Conservation (phyloP, 2,888 invertebrate genomes). For the Yponomeuta plumbellus region DNA sequence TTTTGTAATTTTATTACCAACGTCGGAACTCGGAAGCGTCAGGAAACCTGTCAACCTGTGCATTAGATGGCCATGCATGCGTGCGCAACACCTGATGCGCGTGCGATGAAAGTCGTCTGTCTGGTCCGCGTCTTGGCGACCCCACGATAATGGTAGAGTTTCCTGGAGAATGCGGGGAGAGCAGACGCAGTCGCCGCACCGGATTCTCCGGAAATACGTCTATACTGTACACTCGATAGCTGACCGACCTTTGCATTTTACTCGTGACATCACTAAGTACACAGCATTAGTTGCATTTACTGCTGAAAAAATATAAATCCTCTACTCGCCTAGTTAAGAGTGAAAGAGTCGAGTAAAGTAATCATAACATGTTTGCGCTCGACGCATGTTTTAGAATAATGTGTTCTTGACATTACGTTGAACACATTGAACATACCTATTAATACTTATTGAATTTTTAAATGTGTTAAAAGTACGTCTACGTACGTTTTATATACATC, state of each 20-base stretch:
- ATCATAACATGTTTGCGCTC: too few relatives aligned
- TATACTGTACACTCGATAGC: not conserved
- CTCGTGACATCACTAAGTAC: too few relatives aligned
- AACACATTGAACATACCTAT: too few relatives aligned
- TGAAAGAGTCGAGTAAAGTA: too few relatives aligned
- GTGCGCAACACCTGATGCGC: conserved; percentile 7
- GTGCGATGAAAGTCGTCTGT: conserved; percentile 33
- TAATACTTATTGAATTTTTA: too few relatives aligned
- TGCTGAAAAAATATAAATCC: too few relatives aligned
- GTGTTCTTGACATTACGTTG: too few relatives aligned
- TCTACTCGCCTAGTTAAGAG: too few relatives aligned
- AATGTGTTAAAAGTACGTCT: too few relatives aligned
- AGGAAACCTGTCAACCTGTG: conserved; percentile 2
- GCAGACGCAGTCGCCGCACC: conserved; percentile 14
- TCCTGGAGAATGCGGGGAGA: conserved; percentile 19
- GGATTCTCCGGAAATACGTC: not conserved
- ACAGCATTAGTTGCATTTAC: too few relatives aligned
- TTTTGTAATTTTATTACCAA: not conserved
- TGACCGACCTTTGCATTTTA: not conserved
- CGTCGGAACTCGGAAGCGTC: not conserved
- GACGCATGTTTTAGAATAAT: too few relatives aligned
- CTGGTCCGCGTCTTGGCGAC: conserved; percentile 25
- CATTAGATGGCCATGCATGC: conserved; percentile 14
- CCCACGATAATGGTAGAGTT: conserved; percentile 23
- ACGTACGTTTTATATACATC: too few relatives aligned